Evolutionary conservation across 1,140 invertebrate species (phyloP).

Genomic region (Hylaeus volcanicus): DNA sequence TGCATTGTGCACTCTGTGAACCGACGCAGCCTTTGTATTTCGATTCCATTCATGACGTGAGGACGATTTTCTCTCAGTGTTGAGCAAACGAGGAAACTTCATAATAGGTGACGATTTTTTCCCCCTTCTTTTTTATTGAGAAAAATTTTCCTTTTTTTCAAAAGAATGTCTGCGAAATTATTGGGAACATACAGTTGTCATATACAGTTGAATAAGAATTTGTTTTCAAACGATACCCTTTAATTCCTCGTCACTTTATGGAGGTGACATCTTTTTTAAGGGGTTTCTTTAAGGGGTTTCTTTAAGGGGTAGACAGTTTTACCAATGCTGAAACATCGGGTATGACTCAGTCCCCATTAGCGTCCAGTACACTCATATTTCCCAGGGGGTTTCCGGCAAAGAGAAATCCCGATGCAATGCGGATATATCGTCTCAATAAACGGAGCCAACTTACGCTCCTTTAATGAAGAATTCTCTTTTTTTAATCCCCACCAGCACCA

Average conservation of each 20-base stretch:
- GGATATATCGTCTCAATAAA: slow-evolving; percentile 8
- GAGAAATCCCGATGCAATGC: background rate
- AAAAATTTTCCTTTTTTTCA: no score
- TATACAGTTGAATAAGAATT: no score
- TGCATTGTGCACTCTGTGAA: slow-evolving; percentile 5
- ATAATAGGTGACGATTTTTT: background rate
- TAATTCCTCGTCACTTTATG: no score
- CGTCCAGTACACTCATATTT: slow-evolving; percentile 20
- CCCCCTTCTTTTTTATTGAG: no score
- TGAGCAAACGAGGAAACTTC: background rate
- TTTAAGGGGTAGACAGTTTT: background rate
- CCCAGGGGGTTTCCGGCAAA: slow-evolving; percentile 16
- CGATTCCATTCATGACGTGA: background rate
- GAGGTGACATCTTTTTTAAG: no score
- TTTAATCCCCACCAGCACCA: background rate
- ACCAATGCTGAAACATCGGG: background rate
- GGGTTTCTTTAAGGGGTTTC: no score
- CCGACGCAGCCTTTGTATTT: background rate
- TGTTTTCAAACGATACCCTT: no score
- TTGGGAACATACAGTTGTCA: no score
- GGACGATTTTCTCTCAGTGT: background rate
- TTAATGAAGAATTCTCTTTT: background rate
- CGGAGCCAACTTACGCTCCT: background rate
- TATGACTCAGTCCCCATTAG: slow-evolving; percentile 21
- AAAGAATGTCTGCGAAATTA: no score